Conservation (phyloP, 2,113 vertebrate species). For the Paradoxurus hermaphroditus region DNA sequence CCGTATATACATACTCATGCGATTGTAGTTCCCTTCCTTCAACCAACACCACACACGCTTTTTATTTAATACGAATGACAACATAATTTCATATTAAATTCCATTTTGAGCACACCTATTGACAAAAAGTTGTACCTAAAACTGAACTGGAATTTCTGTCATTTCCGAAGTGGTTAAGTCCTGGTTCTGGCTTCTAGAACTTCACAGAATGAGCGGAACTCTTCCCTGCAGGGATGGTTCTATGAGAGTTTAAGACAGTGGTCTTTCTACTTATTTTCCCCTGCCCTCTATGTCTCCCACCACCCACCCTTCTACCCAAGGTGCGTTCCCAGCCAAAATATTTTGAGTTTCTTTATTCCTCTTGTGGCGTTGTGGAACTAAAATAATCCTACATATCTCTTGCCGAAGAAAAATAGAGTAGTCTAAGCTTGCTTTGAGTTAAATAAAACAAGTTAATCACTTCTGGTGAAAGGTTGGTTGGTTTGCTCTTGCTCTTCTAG, state of each 20-base stretch:
- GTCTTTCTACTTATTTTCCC: too few relatives aligned
- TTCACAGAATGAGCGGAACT: not conserved
- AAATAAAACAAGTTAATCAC: not conserved
- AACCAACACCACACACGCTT: not conserved
- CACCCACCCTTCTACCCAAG: not conserved
- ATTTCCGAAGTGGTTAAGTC: not conserved
- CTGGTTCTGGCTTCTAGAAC: not conserved
- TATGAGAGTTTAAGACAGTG: not conserved
- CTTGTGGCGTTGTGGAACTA: not conserved
- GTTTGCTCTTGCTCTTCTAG: not conserved
- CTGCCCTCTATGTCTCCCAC: not conserved
- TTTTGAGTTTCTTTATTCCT: not conserved
- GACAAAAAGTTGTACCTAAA: not conserved
- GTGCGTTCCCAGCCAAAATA: not conserved
- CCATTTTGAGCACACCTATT: not conserved
- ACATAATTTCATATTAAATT: not conserved
- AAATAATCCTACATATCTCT: not conserved
- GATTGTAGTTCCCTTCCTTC: rapidly evolving
- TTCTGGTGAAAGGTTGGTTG: not conserved
- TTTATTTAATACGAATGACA: not conserved
- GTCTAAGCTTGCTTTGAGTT: not conserved
- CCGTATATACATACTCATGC: rapidly evolving
- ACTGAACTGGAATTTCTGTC: not conserved
- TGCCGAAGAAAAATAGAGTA: not conserved
- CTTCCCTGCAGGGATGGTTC: not conserved